Percentiles rank a stretch among this genome's conserved stretches.
Evolutionary conservation across 2,113 vertebrate genomes (phyloP).

Genomic region (Cyrtonyx montezumae): DNA sequence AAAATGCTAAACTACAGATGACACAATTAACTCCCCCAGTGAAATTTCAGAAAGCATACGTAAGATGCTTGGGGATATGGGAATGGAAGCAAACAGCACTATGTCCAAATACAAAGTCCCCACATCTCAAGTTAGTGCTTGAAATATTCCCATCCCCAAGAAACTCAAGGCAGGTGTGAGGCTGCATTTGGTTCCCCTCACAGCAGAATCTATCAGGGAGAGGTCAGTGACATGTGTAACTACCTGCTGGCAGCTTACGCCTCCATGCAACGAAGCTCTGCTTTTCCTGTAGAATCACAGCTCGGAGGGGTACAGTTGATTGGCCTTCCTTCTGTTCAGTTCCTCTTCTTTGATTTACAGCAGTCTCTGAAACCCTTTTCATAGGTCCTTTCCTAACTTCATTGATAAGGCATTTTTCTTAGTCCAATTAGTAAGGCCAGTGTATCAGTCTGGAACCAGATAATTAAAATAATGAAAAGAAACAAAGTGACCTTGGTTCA

Average conservation of each 20-base stretch:
- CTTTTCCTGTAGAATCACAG: constrained; percentile 48
- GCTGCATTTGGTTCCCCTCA: constrained; percentile 23
- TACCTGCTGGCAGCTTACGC: constrained; percentile 56
- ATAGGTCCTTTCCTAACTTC: constrained; percentile 49
- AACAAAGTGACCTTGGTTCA: constrained; percentile 59
- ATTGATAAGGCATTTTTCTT: constrained; percentile 60
- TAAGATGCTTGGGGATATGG: not conserved
- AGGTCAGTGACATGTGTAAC: constrained; percentile 65
- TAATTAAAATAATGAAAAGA: constrained; percentile 69
- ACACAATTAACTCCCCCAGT: not conserved
- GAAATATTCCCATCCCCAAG: not conserved
- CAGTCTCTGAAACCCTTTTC: constrained; percentile 39
- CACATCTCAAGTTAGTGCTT: not conserved
- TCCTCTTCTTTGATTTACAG: constrained; percentile 67
- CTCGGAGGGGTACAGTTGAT: constrained; percentile 65
- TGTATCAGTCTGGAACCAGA: constrained; percentile 60
- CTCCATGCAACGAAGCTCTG: not conserved
- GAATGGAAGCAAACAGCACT: not conserved
- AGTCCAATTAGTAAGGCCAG: constrained; percentile 68
- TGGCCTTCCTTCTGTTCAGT: constrained; percentile 69
- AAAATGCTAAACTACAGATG: not conserved
- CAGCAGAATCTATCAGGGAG: constrained; percentile 9
- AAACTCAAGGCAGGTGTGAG: constrained; percentile 38
- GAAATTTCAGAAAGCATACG: not conserved
- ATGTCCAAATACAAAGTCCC: not conserved